Percentiles rank a stretch among this genome's conserved stretches.
phyloP scores from a whole-genome alignment of 2,797 vertebrate genomes.

The Sciaenops ocellatus region DNA sequence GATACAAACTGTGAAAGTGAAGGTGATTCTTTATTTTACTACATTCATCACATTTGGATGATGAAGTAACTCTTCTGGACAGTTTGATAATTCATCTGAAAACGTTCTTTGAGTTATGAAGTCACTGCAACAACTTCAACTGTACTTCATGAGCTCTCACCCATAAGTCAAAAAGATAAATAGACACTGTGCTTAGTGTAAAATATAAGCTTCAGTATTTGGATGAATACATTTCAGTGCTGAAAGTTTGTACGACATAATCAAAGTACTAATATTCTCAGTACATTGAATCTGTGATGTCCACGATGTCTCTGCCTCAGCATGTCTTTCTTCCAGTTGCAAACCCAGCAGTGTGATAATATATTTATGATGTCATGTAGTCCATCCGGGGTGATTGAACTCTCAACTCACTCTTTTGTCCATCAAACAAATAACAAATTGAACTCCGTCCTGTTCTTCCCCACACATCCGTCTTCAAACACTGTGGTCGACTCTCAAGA shows the following conservation, averaged over 20 bases:
- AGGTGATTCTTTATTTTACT: background rate
- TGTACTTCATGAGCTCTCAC: background rate
- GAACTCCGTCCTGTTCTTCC: background rate
- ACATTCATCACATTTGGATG: background rate
- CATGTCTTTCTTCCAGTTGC: background rate
- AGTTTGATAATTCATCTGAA: background rate
- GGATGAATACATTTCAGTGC: background rate
- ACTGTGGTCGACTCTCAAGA: background rate
- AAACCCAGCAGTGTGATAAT: background rate
- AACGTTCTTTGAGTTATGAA: background rate
- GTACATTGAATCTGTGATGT: background rate
- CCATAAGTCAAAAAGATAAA: background rate
- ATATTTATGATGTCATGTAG: background rate
- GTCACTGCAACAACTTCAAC: background rate
- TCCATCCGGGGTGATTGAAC: background rate
- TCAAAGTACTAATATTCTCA: background rate
- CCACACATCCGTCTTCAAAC: slow-evolving; percentile 9
- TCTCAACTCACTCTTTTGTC: slow-evolving; percentile 5
- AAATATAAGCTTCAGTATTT: background rate
- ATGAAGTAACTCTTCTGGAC: background rate
- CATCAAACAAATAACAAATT: background rate
- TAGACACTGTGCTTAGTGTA: background rate
- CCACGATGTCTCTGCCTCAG: too few relatives aligned
- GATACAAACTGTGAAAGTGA: background rate
- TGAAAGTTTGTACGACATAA: background rate